Evolutionary conservation across 2,888 invertebrate species (phyloP), one percentile per base, ranked within the genome.

Genomic region (Parnassius glacialis): DNA sequence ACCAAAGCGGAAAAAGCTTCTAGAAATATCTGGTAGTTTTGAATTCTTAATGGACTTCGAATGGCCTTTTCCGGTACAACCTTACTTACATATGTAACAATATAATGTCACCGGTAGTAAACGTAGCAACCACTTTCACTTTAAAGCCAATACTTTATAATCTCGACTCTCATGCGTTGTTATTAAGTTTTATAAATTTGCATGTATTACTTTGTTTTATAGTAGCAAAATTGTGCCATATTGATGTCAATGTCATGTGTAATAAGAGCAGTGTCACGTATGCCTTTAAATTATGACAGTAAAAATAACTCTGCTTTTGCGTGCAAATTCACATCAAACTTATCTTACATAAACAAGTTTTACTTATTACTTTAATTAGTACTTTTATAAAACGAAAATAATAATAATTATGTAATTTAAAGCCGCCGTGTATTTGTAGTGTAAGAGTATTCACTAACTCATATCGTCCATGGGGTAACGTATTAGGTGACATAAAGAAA

Each of bases 181-280:
- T 34, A 54, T 54, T 52, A 57, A 57, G 52, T 41, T 34, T 9
- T 44, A 34, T n/a, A 12, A 11, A n/a, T 12, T 16, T 34, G 47
- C 45, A 25, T 10, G 1, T 16, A 13, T 34, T 59, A 16, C 42
- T 25, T 54, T 65, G 64, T 64, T 68, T 70, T 71, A 71, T 12
- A 5, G 71, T 72, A 71, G 73, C 68, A 67, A 71, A 76, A 76
- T 69, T 71, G 67, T 64, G 65, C 64, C 59, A 71, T 71, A 76
- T 74, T 67, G 62, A 75, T 79, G 77, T 79, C 80, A 81, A 81
- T 81, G 81, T 71, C 78, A 61, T 62, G 64, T 67, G 59, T 65
- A 66, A 57, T 70, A 48, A 56, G 20, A 52, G 20, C 61, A 45
- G 11, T 42, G 61, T 52, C 13, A 61, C 57, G 52, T 52, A 42